phyloP scores from a whole-genome alignment of 2,888 invertebrate species.

The Leucania comma region DNA sequence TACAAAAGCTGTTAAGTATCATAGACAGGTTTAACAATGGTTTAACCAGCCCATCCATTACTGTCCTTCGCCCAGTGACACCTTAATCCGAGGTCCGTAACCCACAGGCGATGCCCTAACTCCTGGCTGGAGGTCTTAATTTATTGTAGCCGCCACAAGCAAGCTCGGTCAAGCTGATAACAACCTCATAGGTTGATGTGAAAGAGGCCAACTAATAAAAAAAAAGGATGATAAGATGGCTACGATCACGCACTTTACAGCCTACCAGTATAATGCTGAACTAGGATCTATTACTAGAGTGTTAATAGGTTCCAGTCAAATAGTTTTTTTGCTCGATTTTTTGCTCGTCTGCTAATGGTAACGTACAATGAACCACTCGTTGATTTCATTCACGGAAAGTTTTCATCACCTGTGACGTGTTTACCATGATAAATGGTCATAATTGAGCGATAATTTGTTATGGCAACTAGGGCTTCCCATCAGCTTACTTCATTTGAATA shows the following conservation, averaged over 20 bases:
- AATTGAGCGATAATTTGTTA: slow-evolving; percentile 47
- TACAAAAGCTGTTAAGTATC: too few relatives aligned
- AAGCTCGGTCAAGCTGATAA: too few relatives aligned
- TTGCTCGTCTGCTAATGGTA: slow-evolving; percentile 11
- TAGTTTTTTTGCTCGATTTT: slow-evolving; percentile 5
- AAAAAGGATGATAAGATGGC: neutral
- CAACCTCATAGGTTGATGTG: too few relatives aligned
- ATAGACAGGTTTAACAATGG: too few relatives aligned
- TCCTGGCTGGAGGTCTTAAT: too few relatives aligned
- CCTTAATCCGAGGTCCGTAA: too few relatives aligned
- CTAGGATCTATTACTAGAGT: slow-evolving; percentile 34
- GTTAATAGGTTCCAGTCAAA: slow-evolving; percentile 26
- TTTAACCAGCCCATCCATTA: too few relatives aligned
- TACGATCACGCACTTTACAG: slow-evolving; percentile 1
- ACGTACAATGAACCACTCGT: slow-evolving; percentile 38
- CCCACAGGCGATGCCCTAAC: too few relatives aligned
- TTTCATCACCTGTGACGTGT: slow-evolving; percentile 38
- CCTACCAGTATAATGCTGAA: slow-evolving; percentile 8
- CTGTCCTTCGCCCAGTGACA: too few relatives aligned
- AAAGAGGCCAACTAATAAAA: too few relatives aligned
- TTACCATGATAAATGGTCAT: slow-evolving; percentile 23
- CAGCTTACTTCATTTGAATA: slow-evolving; percentile 16
- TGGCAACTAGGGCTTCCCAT: slow-evolving; percentile 18
- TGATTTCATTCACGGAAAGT: slow-evolving; percentile 54
- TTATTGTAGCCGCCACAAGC: too few relatives aligned